Base-by-base conservation (phyloP, 1,140 invertebrate genomes). In the Drosophila biarmipes region DNA sequence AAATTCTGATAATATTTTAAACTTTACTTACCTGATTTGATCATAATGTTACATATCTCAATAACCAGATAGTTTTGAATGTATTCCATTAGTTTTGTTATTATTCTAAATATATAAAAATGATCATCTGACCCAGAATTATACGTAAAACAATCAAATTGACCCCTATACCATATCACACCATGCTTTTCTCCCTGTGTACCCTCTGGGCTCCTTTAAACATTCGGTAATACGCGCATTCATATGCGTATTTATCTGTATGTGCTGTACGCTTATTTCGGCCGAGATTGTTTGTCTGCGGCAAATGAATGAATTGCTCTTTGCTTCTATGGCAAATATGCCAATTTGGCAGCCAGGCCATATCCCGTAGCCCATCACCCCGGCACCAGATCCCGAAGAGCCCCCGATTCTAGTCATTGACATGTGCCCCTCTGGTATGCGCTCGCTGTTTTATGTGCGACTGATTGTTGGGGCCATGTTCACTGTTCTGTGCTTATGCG, bases 231-330 rank as follows among this genome's bases (percentile, higher is more conserved):
- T 86, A 87, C 75, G 51, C 84, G 68, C 76, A 89, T 89, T 89
- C 84, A 89, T 89, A 89, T 89, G 84, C 80, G 78, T 82, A 79
- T 75, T 73, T 75, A 62, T 80, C 51, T 69, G 34, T 85, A 40
- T 84, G 53, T 64, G 48, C 38, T 57, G 53, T 69, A 58, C 80
- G 71, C 73, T 52, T 64, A 48, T 78, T 85, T 80, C 73, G 67
- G 71, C 73, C 63, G 77, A 73, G 81, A 86, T 85, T 86, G 81
- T 85, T 85, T 85, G 81, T 85, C 82, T 85, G 81, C 48, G 81
- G 74, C 82, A 86, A 86, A 87, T 87, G 81, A 86, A 86, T 87
- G 81, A 86, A 86, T 86, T 81, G 81, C 82, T 81, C 82, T 76
- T 78, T 85, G 81, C 68, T 74, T 75, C 64, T 78, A 81, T 78